These are phyloP conservation scores for Scaptodrosophila latifasciaeformis DNA, from an alignment of 2,888 invertebrate genomes.

Conservation along the genomic window DNA sequence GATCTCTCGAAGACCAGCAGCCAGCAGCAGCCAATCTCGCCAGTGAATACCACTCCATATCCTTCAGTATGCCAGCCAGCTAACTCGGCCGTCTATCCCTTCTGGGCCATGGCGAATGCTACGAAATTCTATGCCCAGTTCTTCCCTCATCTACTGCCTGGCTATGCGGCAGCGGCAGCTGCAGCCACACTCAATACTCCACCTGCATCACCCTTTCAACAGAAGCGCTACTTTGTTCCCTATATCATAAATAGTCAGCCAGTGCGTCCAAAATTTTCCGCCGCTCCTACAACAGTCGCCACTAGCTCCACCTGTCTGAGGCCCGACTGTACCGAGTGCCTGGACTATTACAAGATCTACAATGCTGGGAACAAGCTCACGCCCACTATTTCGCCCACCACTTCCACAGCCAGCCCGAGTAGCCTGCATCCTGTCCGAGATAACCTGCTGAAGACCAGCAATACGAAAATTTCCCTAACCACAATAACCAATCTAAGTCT, in stretches of 20 bases:
- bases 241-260: slow-evolving; percentile 47
- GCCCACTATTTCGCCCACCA: slow-evolving; percentile 56
- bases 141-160: slow-evolving; percentile 68
- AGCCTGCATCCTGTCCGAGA: slow-evolving; percentile 38
- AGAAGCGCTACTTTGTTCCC: slow-evolving; percentile 62
- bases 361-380: slow-evolving; percentile 39
- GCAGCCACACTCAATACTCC: slow-evolving; percentile 54
- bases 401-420: slow-evolving; percentile 58
- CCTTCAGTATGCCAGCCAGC: neutral
- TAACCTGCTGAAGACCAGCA: slow-evolving; percentile 17
- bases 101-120: slow-evolving; percentile 69
- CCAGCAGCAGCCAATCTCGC: neutral
- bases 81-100: slow-evolving; percentile 20
- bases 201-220: slow-evolving; percentile 52
- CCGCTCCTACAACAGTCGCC: slow-evolving; percentile 6
- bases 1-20: slow-evolving; percentile 69
- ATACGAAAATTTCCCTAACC: slow-evolving; percentile 55
- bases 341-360: slow-evolving; percentile 60
- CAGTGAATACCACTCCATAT: neutral
- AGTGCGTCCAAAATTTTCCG: slow-evolving; percentile 20
- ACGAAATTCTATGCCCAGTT: slow-evolving; percentile 72
- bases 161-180: slow-evolving; percentile 59
- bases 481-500: slow-evolving; percentile 61
- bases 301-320: slow-evolving; percentile 43
- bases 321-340: slow-evolving; percentile 60